A percentile compares a stretch with the other conserved stretches of the same genome.
Conservation (phyloP, 2,888 invertebrate genomes). For the Drosophila formosana region DNA sequence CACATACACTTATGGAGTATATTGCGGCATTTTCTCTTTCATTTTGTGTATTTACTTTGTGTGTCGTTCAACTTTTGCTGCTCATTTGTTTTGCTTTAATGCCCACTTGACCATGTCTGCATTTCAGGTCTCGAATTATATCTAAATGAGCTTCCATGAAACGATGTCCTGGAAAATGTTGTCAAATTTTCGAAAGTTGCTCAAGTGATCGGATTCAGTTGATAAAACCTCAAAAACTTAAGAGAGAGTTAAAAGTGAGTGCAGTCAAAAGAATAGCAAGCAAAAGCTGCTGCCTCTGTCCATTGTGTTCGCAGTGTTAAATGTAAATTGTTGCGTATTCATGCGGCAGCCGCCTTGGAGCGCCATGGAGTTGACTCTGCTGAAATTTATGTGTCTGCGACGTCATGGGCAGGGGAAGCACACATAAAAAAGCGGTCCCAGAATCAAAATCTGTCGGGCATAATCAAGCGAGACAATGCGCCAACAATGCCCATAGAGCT, state of each 20-base stretch:
- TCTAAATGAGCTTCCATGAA: constrained; percentile 20
- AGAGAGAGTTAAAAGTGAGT: constrained; percentile 11
- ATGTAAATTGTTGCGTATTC: constrained; percentile 51
- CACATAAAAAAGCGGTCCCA: constrained; percentile 60
- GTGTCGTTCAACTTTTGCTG: constrained; percentile 57
- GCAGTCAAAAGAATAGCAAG: constrained; percentile 5
- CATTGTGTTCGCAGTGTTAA: constrained; percentile 34
- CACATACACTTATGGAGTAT: constrained; percentile 5
- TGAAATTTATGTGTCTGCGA: constrained; percentile 76
- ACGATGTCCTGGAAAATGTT: background rate
- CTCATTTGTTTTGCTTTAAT: constrained; percentile 69
- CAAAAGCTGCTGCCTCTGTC: background rate
- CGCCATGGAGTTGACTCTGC: constrained; percentile 33
- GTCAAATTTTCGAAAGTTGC: background rate
- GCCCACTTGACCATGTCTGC: constrained; percentile 56
- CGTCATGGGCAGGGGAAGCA: constrained; percentile 55
- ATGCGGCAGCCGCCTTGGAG: constrained; percentile 27
- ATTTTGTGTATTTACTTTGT: constrained; percentile 58
- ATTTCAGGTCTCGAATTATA: background rate
- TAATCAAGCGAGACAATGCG: constrained; percentile 79
- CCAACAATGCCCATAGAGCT: constrained; percentile 66
- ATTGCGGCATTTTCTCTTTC: constrained; percentile 46
- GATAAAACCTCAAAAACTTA: constrained; percentile 4
- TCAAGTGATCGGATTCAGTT: constrained; percentile 4
- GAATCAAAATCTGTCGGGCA: constrained; percentile 74